A percentile compares a stretch with the other conserved stretches of the same genome.
Evolutionary conservation across 2,797 vertebrate species (phyloP).

Genomic region (Sebastes baramenuke): DNA sequence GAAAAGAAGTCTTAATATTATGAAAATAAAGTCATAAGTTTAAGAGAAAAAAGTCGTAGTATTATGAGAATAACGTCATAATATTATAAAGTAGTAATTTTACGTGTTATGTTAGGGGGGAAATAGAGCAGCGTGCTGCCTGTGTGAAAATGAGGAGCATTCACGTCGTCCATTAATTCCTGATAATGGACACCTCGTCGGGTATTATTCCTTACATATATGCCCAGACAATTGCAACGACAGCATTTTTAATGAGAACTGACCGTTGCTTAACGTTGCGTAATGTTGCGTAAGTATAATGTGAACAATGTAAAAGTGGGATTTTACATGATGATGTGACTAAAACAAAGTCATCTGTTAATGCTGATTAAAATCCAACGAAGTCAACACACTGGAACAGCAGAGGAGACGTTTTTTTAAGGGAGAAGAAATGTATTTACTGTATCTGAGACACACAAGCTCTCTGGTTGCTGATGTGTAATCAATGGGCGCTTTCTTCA

Average conservation of each 20-base stretch:
- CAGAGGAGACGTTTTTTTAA: background rate
- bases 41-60: no score
- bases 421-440: background rate
- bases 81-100: no score
- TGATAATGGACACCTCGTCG: no score
- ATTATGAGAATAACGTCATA: no score
- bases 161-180: no score
- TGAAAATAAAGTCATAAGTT: no score
- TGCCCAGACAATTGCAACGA: background rate
- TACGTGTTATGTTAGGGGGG: no score
- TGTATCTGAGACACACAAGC: background rate
- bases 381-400: conserved; percentile 48
- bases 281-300: background rate
- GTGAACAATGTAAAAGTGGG: background rate
- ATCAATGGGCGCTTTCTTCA: background rate
- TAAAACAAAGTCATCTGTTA: background rate
- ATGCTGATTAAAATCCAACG: background rate
- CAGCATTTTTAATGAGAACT: conserved; percentile 24
- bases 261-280: background rate
- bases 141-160: no score
- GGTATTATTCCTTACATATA: background rate
- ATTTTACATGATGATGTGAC: background rate
- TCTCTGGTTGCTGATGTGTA: no score
- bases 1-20: no score
- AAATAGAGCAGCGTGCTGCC: no score